phyloP scores from a whole-genome alignment of 1,140 invertebrate species.

The Lethrus apterus region DNA sequence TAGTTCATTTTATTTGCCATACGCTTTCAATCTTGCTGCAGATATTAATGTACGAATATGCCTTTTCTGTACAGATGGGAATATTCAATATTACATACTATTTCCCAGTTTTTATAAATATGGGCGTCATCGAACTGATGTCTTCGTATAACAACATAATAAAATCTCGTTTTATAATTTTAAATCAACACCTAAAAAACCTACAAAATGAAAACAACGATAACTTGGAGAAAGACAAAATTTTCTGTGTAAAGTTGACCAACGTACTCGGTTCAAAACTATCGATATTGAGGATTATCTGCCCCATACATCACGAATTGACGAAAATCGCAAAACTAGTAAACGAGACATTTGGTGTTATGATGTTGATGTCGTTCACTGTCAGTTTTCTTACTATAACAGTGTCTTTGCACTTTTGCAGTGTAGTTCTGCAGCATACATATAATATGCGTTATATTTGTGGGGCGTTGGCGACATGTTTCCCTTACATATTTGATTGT shows the following conservation, averaged over 20 bases:
- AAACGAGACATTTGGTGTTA: slow-evolving; percentile 21
- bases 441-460: background rate
- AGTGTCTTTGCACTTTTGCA: slow-evolving; percentile 12
- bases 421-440: slow-evolving; percentile 6
- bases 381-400: slow-evolving; percentile 16
- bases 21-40: background rate
- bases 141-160: slow-evolving; percentile 3
- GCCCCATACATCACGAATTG: slow-evolving; percentile 20
- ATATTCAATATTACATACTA: slow-evolving; percentile 8
- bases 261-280: slow-evolving; percentile 8
- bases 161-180: slow-evolving; percentile 1
- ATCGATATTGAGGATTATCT: slow-evolving; percentile 16
- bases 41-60: background rate
- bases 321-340: slow-evolving; percentile 15
- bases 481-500: slow-evolving; percentile 13
- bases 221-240: background rate
- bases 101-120: slow-evolving; percentile 7
- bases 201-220: background rate
- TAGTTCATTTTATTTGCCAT: background rate
- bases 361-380: slow-evolving; percentile 12
- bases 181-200: slow-evolving; percentile 13
- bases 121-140: slow-evolving; percentile 1
- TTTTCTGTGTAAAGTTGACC: slow-evolving; percentile 5
- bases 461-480: slow-evolving; percentile 3
- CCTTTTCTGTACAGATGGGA: background rate